phyloP scores from a whole-genome alignment of 1,140 invertebrate species.

The Aphelinus certus region DNA sequence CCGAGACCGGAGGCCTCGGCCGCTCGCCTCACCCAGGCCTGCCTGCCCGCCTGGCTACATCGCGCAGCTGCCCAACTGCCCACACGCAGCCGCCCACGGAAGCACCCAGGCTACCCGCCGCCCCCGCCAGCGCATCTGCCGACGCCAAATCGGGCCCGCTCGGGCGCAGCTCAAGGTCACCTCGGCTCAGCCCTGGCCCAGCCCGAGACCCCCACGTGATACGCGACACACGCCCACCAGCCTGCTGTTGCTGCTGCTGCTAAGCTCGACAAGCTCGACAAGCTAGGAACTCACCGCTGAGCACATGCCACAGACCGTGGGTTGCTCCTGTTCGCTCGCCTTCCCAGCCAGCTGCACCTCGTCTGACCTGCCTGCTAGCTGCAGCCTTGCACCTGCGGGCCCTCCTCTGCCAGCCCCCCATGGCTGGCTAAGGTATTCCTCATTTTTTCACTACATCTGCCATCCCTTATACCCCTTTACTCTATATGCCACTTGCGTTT shows the following conservation, averaged over 20 bases:
- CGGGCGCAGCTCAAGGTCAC: background rate
- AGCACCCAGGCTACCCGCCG: constrained; percentile 36
- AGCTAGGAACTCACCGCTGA: background rate
- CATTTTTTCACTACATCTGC: background rate
- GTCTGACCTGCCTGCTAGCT: background rate
- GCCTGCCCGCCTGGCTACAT: background rate
- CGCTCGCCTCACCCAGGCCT: no score
- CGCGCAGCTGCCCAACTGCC: background rate
- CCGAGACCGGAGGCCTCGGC: no score
- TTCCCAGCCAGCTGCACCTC: background rate
- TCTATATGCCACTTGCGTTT: background rate
- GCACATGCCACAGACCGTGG: constrained; percentile 27
- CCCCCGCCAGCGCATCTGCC: background rate
- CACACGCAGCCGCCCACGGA: constrained; percentile 34
- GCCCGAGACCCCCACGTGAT: background rate
- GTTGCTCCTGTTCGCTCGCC: background rate
- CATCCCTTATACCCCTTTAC: background rate
- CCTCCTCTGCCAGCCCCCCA: background rate
- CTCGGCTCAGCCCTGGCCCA: background rate
- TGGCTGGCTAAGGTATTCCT: constrained; percentile 32
- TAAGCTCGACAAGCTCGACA: no score
- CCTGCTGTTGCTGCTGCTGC: no score
- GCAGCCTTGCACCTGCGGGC: background rate
- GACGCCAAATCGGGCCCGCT: background rate
- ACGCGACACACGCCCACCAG: no score